Conservation (phyloP, 2,888 invertebrate species). For the Drepanosiphum platanoidis region DNA sequence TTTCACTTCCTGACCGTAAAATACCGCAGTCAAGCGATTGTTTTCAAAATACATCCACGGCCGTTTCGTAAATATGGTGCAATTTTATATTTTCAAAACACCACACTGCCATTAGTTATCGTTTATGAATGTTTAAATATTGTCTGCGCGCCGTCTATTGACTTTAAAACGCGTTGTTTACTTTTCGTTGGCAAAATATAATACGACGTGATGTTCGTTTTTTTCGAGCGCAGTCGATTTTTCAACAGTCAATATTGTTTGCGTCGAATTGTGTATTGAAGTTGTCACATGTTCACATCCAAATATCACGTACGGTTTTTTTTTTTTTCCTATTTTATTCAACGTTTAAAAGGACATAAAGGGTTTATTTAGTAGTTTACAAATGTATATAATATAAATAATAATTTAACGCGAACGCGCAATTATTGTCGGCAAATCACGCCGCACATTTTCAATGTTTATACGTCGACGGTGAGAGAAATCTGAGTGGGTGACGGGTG, state of each 20-base stretch:
- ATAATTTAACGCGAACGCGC: slow-evolving; percentile 1
- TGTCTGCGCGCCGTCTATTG: not conserved
- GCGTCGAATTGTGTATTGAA: slow-evolving; percentile 1
- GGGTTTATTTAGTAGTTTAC: not conserved
- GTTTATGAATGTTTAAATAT: slow-evolving; percentile 29
- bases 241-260: not conserved
- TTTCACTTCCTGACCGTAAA: slow-evolving; percentile 10
- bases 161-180: slow-evolving; percentile 44
- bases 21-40: not conserved
- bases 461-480: not conserved
- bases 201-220: not conserved
- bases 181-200: slow-evolving; percentile 13
- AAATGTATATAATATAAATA: not conserved
- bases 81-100: slow-evolving; percentile 47
- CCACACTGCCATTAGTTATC: not conserved
- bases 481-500: slow-evolving; percentile 10
- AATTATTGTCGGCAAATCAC: not conserved
- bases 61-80: slow-evolving; percentile 6
- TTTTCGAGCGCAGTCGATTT: slow-evolving; percentile 8
- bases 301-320: not conserved
- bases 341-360: too few species aligned
- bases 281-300: not conserved
- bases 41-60: slow-evolving; percentile 37
- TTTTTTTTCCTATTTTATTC: not conserved
- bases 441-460: not conserved